Conservation (phyloP, 2,888 invertebrate species). For the Julus scandinavius region DNA sequence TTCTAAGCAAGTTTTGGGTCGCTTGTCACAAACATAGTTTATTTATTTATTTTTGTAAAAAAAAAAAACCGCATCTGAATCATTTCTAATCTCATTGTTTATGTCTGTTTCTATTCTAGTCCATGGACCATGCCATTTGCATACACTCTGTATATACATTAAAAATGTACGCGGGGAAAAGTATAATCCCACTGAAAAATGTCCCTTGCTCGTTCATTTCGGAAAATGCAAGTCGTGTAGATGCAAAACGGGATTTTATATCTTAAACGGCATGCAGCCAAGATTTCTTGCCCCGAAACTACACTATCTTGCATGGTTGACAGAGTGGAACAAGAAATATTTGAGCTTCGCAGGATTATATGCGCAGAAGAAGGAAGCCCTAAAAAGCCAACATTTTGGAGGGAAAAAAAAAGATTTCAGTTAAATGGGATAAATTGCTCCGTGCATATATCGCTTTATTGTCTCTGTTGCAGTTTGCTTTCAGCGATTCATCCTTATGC, state of each 20-base stretch:
- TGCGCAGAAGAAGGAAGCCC: background rate
- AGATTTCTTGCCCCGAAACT: background rate
- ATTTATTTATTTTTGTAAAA: too few relatives aligned
- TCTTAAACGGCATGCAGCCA: background rate
- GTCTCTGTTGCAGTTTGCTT: background rate
- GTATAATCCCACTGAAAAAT: background rate
- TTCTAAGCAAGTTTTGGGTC: background rate
- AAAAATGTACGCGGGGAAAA: background rate
- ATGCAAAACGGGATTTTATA: background rate
- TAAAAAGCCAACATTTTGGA: slow-evolving; percentile 4
- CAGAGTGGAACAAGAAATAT: slow-evolving; percentile 18
- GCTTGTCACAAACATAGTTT: background rate
- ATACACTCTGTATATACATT: background rate
- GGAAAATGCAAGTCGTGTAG: background rate
- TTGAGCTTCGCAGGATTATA: slow-evolving; percentile 7
- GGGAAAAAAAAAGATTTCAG: background rate
- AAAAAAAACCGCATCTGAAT: background rate
- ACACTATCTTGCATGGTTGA: background rate
- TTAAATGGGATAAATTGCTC: slow-evolving; percentile 10
- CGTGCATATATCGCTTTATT: slow-evolving; percentile 10
- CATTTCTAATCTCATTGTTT: background rate
- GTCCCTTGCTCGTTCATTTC: slow-evolving; percentile 18
- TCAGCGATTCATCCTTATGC: background rate
- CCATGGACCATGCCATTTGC: slow-evolving; percentile 17
- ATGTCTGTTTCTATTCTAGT: background rate